Conservation (phyloP, 2,888 invertebrate genomes). For the Eupithecia abbreviata region DNA sequence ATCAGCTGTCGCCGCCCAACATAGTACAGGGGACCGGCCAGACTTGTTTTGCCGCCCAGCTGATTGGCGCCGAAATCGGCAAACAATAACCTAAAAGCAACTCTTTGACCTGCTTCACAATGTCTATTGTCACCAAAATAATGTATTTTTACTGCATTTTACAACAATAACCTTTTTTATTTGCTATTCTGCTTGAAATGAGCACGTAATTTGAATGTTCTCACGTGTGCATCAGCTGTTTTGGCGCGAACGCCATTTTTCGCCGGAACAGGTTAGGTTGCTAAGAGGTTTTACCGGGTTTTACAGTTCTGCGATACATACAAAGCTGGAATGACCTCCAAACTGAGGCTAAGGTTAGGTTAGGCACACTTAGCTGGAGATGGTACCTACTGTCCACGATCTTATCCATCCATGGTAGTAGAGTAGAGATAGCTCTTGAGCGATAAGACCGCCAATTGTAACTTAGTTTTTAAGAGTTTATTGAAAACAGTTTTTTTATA, state of each 20-base stretch:
- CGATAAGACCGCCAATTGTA: no score
- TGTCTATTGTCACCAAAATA: slow-evolving; percentile 20
- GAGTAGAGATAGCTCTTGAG: no score
- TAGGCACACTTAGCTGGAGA: neutral
- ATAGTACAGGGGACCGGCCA: slow-evolving; percentile 31
- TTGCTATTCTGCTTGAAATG: slow-evolving; percentile 19
- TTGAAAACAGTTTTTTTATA: no score
- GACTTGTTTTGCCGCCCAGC: slow-evolving; percentile 42
- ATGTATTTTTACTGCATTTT: slow-evolving; percentile 28
- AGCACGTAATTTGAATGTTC: slow-evolving; percentile 22
- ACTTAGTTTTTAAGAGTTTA: no score
- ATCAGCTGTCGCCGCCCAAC: slow-evolving; percentile 20
- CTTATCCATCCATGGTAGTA: no score
- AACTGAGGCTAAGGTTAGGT: slow-evolving; percentile 16
- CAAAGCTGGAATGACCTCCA: slow-evolving; percentile 10
- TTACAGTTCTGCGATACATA: slow-evolving; percentile 5
- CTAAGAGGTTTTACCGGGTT: slow-evolving; percentile 13
- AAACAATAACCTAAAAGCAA: slow-evolving; percentile 34
- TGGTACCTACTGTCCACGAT: neutral
- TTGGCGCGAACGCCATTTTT: slow-evolving; percentile 35
- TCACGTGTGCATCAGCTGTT: slow-evolving; percentile 37
- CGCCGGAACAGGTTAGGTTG: slow-evolving; percentile 24
- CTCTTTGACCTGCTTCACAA: slow-evolving; percentile 29
- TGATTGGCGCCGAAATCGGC: slow-evolving; percentile 46
- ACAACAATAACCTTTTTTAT: slow-evolving; percentile 22